Evolutionary conservation across 2,797 vertebrate genomes (phyloP), one percentile per base, ranked within the genome.

Genomic region (Sylvia borin): DNA sequence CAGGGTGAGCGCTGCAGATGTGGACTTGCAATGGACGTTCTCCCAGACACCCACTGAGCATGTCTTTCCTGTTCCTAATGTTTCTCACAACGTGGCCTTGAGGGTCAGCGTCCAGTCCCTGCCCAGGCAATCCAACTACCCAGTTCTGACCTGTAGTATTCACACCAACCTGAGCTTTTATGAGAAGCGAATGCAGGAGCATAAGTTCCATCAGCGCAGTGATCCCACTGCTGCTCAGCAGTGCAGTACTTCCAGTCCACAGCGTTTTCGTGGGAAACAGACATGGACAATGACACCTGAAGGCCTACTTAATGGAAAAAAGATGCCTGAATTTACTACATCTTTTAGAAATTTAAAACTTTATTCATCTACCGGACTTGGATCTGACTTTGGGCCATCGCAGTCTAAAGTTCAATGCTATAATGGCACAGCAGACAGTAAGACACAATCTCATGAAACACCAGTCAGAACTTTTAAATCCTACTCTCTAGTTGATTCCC

Each of bases 91-190:
- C 14, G 98, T 99, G 91, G 99, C 99, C 81, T 98, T 99, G 98
- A 99, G 99, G 97, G 99, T 99, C 92, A 99, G 98, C 2, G 99
- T 99, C 77, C 99, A 99, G 98, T 99, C 99, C 21, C 97, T 99
- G 91, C 99, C 99, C 67, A 98, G 99, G 97, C 99, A 99, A 87
- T 99, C 99, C 24, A 99, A 98, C 96, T 99, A 99, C 93, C 99
- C 99, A 17, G 98, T 98, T 88, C 85, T 99, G 93, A 98, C 98
- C 54, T 99, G 99, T 94, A 99, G 99, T 98, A 99, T 99, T 96
- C 99, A 99, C 77, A 98, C 98, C 40, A 98, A 98, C 95, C 97
- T 98, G 42, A 96, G 98, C 89, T 98, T 98, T 94, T 98, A 98
- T 4, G 98, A 98, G 88, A 99, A 98, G 96, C 98, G 71, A 95